These are phyloP conservation scores for human DNA, from an alignment of 2,113 vertebrate species.

Conservation along the genomic window DNA sequence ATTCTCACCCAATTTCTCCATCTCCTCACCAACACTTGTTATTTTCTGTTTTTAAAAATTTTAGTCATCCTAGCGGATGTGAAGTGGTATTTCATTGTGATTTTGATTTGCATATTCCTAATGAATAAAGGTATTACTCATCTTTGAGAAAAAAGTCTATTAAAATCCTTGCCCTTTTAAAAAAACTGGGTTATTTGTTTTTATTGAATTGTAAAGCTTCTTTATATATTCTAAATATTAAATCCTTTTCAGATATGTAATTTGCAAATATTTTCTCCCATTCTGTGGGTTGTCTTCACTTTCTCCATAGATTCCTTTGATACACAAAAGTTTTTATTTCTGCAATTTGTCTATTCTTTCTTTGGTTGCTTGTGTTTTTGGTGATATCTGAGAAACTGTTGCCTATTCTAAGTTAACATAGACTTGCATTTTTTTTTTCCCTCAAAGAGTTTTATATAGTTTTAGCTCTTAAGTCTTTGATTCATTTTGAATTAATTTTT, in stretches of 20 bases:
- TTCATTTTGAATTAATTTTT: constrained; percentile 26
- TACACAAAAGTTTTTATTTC: neutral
- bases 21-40: neutral
- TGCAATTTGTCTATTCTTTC: neutral
- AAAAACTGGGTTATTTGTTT: neutral
- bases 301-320: neutral
- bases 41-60: neutral
- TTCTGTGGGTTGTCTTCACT: neutral
- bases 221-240: neutral
- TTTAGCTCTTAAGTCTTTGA: neutral
- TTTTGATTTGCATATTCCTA: neutral
- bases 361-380: neutral
- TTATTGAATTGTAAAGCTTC: neutral
- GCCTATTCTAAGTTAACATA: neutral
- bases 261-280: neutral
- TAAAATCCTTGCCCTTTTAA: neutral
- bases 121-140: neutral
- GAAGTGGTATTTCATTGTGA: neutral
- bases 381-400: neutral
- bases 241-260: neutral
- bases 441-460: neutral
- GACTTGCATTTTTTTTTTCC: neutral
- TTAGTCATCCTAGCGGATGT: neutral
- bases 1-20: neutral
- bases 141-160: neutral